Evolutionary conservation across 1,140 invertebrate genomes (phyloP), one percentile per base, ranked within the genome.

Genomic region (Marisa cornuarietis): DNA sequence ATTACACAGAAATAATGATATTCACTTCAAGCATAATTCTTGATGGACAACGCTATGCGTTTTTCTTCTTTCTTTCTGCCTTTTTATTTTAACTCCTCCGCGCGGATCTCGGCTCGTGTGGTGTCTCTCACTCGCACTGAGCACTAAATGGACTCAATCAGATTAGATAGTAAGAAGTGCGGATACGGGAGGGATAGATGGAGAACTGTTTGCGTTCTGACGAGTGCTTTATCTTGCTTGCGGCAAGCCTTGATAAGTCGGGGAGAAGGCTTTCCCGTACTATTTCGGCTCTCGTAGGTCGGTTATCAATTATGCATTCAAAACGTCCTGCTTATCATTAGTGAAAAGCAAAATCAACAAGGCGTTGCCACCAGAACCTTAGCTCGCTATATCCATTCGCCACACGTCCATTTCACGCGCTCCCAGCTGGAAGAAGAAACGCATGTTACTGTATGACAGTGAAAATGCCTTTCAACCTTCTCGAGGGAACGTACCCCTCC

Each of bases 1-100:
- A 68, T 68, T 68, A 68, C 65, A 68, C 65, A 68, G n/a, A 68
- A 68, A 31, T 68, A 68, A 68, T 68, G 65, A 68, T 68, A 68
- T 68, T 68, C 65, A 31, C 22, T 31, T 31, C n/a, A 68, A 31
- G 65, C 26, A 31, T 68, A 68, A 68, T 68, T 68, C 26, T n/a
- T 31, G 65, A 68, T 13, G 65, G 65, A 22, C 16, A 58, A 58
- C 11, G 11, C 54, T 58, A 8, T 18, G 11, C 54, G 11, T 18
- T 58, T 18, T 58, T 8, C 1, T 18, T 58, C 16, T 58, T 58
- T 58, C 11, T 68, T 9, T 7, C 65, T 68, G 22, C 65, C 11
- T 68, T 16, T 14, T 18, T 31, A 13, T 31, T 22, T 68, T 22
- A 31, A 22, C 22, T 68, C 11, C 10, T n/a, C 13, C 65, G 65